Conservation (phyloP, 2,888 invertebrate species). For the Ethmia dodecea region DNA sequence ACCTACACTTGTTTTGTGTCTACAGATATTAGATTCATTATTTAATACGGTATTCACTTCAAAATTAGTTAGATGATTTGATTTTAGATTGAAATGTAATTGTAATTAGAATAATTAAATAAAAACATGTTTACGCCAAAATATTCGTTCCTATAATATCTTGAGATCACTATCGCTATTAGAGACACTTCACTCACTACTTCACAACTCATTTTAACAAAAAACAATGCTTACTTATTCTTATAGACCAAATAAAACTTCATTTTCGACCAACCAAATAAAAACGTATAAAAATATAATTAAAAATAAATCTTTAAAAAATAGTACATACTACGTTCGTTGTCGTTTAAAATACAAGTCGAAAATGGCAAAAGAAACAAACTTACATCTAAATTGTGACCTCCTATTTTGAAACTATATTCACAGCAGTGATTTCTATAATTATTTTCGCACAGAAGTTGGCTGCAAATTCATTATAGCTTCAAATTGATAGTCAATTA, state of each 20-base stretch:
- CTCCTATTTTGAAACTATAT: slow-evolving; percentile 1
- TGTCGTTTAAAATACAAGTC: slow-evolving; percentile 26
- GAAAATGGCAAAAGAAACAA: slow-evolving; percentile 20
- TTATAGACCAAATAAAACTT: slow-evolving; percentile 58
- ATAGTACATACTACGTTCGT: slow-evolving; percentile 19
- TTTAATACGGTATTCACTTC: too few species aligned
- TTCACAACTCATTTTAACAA: slow-evolving; percentile 32
- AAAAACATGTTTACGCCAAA: slow-evolving; percentile 32
- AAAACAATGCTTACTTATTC: slow-evolving; percentile 50
- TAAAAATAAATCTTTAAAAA: slow-evolving; percentile 21
- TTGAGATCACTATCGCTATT: slow-evolving; percentile 42
- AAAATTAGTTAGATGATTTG: too few species aligned
- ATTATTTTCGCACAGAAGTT: slow-evolving; percentile 1
- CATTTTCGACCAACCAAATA: slow-evolving; percentile 39
- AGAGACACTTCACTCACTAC: slow-evolving; percentile 35
- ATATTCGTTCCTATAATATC: slow-evolving; percentile 36
- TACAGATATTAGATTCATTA: too few species aligned
- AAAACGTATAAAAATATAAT: slow-evolving; percentile 11
- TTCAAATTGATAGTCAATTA: too few species aligned
- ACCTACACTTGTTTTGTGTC: too few species aligned
- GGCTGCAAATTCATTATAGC: background rate
- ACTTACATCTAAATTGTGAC: slow-evolving; percentile 1
- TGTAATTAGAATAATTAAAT: background rate
- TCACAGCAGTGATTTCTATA: background rate
- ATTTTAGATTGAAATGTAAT: too few species aligned